These are phyloP conservation scores for Eurosta solidaginis DNA, from an alignment of 1,140 invertebrate genomes.

Conservation along the genomic window DNA sequence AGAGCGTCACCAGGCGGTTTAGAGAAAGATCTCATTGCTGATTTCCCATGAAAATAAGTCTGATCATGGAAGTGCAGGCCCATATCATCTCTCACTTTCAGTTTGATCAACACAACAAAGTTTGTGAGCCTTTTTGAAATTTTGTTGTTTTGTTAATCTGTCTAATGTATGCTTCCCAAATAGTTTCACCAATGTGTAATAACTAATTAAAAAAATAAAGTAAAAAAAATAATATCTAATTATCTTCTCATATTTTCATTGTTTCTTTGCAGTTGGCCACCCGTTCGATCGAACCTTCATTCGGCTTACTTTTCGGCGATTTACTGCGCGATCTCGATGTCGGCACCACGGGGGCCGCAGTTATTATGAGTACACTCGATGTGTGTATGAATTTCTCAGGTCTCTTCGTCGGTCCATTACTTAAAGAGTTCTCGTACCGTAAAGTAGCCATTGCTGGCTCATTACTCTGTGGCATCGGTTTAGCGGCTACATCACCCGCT, in stretches of 20 bases:
- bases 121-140: too few species aligned
- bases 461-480: constrained; percentile 67
- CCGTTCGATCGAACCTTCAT: constrained; percentile 76
- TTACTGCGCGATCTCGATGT: constrained; percentile 68
- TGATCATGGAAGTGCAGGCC: too few species aligned
- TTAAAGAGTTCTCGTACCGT: constrained; percentile 73
- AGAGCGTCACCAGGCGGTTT: too few species aligned
- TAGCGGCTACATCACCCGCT: constrained; percentile 71
- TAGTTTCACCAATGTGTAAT: too few species aligned
- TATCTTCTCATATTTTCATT: background rate
- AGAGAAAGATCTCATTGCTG: too few species aligned
- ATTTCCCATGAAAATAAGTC: too few species aligned
- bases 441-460: constrained; percentile 74
- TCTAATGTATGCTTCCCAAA: too few species aligned
- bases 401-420: constrained; percentile 72
- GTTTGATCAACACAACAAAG: too few species aligned
- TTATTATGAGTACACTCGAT: constrained; percentile 75
- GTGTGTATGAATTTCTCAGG: constrained; percentile 78
- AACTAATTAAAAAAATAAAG: too few species aligned
- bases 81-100: too few species aligned
- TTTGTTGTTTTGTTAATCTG: too few species aligned
- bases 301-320: constrained; percentile 76
- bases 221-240: background rate
- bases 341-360: constrained; percentile 71
- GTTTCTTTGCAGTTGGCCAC: constrained; percentile 70